Base-by-base conservation (phyloP, 1,140 invertebrate species). In the Aphidius gifuensis region DNA sequence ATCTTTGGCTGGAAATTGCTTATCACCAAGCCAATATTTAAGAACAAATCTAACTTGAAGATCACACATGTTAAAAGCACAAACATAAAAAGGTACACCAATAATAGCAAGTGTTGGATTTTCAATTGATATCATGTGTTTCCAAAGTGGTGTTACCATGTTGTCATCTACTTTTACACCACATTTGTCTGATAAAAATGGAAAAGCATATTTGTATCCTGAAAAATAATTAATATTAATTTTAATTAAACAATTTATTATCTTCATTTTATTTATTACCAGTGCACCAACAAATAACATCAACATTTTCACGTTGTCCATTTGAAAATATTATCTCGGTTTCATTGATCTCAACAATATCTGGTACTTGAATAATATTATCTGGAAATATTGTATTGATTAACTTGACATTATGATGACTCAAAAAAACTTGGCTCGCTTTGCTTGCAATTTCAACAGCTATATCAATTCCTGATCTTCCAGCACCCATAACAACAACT, bases 101-200 rank as follows among this genome's bases (percentile, higher is more conserved):
- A 93, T 80, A 60, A 94, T 87, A 54, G 81, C 84, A 85, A 94
- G 86, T 7, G 83, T 85, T 0, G 90, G 89, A 70, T 86, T 85
- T 56, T 87, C 75, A 0, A 88, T 85, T 71, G 92, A 88, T 6
- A 93, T 83, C 3, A 92, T 74, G 64, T 93, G 89, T 67, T 88
- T 87, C 73, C 91, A 91, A 5, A 94, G 80, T 0, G 90, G 88
- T 38, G 82, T 80, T 4, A 94, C 81, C 62, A 84, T 84, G 68
- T 88, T 85, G 23, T 86, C 83, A 1, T 86, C 78, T 0, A 87
- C 79, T 8, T 72, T 76, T 5, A 92, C 71, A 3, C 82, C 83
- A 67, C 86, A 86, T 7, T 77, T 83, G 9, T 79, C 66, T 44
- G 84, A 78, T 6, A 93, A 73, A 78, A 92, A 92, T 1, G 88